Percentiles rank a stretch among this genome's conserved stretches.
Evolutionary conservation across 2,888 invertebrate species (phyloP).

Genomic region (Poecilobothrus nobilitatus): DNA sequence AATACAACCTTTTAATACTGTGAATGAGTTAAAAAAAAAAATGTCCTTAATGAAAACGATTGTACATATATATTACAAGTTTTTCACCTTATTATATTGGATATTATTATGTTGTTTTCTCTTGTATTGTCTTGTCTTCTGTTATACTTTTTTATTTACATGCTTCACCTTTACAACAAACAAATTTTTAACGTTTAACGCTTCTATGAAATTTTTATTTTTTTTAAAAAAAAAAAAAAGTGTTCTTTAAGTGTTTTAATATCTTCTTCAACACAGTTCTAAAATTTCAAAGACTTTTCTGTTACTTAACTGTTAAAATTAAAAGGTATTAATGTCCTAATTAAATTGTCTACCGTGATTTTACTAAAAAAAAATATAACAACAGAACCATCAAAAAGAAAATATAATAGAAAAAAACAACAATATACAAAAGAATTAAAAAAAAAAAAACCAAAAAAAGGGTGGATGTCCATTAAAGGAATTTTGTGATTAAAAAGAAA

Average conservation of each 20-base stretch:
- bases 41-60: background rate
- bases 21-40: background rate
- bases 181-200: background rate
- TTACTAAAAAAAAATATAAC: background rate
- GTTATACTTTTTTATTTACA: background rate
- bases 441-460: background rate
- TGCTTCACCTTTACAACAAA: background rate
- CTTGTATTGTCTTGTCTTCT: too few species aligned
- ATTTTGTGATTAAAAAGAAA: too few species aligned
- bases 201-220: background rate
- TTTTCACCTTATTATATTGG: background rate
- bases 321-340: slow-evolving; percentile 9
- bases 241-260: background rate
- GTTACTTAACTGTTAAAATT: background rate
- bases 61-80: background rate
- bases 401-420: too few species aligned
- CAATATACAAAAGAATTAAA: too few species aligned
- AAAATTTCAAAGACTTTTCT: slow-evolving; percentile 4
- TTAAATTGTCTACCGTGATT: slow-evolving; percentile 8
- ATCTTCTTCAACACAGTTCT: background rate
- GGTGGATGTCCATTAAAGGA: background rate
- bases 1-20: background rate
- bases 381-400: too few species aligned
- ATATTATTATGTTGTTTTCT: too few species aligned
- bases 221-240: background rate